Conservation (phyloP, 2,113 vertebrate species). For the Myiozetetes cayanensis region DNA sequence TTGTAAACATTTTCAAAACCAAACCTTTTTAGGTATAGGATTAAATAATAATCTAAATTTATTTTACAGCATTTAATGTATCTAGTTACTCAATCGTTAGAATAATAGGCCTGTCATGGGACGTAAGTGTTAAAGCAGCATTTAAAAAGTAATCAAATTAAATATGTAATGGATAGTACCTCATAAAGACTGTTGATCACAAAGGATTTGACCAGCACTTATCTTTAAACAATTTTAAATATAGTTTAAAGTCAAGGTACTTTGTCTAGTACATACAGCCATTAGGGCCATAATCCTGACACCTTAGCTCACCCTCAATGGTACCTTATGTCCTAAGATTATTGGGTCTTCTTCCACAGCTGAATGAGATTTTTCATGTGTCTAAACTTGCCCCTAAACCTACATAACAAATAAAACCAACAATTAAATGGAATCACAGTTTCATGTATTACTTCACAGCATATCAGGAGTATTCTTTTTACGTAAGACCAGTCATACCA, state of each 20-base stretch:
- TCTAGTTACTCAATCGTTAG: background rate
- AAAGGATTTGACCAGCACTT: background rate
- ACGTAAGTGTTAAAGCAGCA: background rate
- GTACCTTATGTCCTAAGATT: background rate
- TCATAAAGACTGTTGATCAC: background rate
- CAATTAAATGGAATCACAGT: background rate
- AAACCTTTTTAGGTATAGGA: background rate
- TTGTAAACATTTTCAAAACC: background rate
- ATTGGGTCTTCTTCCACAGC: background rate
- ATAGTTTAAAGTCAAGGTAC: background rate
- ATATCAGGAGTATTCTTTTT: background rate
- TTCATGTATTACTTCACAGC: background rate
- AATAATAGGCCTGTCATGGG: background rate
- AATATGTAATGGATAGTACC: background rate
- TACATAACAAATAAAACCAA: background rate
- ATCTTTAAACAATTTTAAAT: background rate
- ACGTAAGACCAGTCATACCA: fast-evolving
- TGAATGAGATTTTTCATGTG: background rate
- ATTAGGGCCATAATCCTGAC: background rate
- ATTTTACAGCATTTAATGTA: background rate
- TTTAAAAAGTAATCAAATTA: background rate
- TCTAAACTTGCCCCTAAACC: background rate
- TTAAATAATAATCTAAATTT: background rate
- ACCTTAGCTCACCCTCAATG: background rate
- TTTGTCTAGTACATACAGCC: background rate